Percentiles rank a stretch among this genome's conserved stretches.
These are phyloP conservation scores for Phyllotreta cruciferae DNA, from an alignment of 2,888 invertebrate genomes.

Conservation along the genomic window DNA sequence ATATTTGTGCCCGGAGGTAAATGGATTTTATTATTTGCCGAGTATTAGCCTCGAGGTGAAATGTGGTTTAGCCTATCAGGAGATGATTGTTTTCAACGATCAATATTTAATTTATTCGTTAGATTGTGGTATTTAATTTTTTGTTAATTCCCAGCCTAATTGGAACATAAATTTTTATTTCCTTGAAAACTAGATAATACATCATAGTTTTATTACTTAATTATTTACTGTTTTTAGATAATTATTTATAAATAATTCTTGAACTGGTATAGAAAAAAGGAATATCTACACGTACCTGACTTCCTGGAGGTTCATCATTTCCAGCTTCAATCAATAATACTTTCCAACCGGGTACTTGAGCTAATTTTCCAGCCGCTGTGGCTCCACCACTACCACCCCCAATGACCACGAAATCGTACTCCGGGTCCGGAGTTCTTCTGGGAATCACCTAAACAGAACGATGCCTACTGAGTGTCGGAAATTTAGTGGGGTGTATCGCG, in stretches of 20 bases:
- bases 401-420: slow-evolving; percentile 72
- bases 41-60: no score
- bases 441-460: slow-evolving; percentile 48
- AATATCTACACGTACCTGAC: slow-evolving; percentile 53
- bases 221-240: neutral
- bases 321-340: slow-evolving; percentile 77
- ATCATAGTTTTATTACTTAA: no score
- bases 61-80: no score
- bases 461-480: neutral
- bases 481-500: no score
- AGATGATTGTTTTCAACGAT: no score
- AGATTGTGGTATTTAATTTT: no score
- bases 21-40: no score
- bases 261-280: neutral
- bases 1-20: no score
- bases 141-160: no score
- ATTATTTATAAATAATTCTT: neutral
- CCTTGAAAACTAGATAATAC: no score
- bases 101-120: no score
- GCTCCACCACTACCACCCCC: slow-evolving; percentile 74
- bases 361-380: slow-evolving; percentile 69
- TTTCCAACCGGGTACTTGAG: slow-evolving; percentile 71
- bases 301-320: slow-evolving; percentile 71
- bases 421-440: slow-evolving; percentile 59
- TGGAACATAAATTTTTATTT: no score